These are phyloP conservation scores for Chrysaora quinquecirrha DNA, from an alignment of 30 jellyfish, hydroid and myxozoan species.

Conservation along the genomic window DNA sequence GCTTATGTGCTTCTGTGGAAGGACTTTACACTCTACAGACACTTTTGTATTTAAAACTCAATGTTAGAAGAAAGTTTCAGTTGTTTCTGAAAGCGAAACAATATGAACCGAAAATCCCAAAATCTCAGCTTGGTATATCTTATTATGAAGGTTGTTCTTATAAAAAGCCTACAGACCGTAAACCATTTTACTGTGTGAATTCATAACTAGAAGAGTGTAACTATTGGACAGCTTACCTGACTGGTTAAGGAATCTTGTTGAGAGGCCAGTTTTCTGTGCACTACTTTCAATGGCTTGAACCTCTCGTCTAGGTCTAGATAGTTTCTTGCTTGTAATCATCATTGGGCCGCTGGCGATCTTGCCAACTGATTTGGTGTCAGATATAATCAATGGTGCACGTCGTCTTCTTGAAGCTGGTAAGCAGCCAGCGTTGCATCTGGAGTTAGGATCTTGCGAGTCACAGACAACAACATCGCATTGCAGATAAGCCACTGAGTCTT, in stretches of 20 bases:
- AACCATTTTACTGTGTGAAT: too few species aligned
- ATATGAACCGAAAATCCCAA: too few species aligned
- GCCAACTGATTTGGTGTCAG: constrained; percentile 21
- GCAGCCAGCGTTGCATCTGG: constrained; percentile 75
- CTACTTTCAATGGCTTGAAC: constrained; percentile 18
- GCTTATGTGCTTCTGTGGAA: too few species aligned
- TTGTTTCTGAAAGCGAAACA: too few species aligned
- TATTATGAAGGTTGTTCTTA: too few species aligned
- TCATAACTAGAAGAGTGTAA: too few species aligned
- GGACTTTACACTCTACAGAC: too few species aligned
- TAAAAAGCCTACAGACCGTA: too few species aligned
- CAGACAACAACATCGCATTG: constrained; percentile 89
- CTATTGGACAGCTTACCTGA: constrained; percentile 38
- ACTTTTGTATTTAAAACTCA: too few species aligned
- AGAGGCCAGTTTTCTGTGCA: constrained; percentile 1
- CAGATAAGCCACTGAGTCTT: constrained; percentile 77
- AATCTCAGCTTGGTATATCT: too few species aligned
- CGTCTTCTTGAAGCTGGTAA: constrained; percentile 53
- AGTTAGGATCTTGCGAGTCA: constrained; percentile 62
- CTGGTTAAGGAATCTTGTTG: constrained; percentile 23
- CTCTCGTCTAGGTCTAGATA: constrained; percentile 47
- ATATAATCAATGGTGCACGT: constrained; percentile 55
- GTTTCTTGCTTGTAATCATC: constrained; percentile 36
- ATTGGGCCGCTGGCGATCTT: constrained; percentile 51
- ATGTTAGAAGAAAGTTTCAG: too few species aligned